Conservation (phyloP, 2,113 vertebrate species). For the Nanorana parkeri region DNA sequence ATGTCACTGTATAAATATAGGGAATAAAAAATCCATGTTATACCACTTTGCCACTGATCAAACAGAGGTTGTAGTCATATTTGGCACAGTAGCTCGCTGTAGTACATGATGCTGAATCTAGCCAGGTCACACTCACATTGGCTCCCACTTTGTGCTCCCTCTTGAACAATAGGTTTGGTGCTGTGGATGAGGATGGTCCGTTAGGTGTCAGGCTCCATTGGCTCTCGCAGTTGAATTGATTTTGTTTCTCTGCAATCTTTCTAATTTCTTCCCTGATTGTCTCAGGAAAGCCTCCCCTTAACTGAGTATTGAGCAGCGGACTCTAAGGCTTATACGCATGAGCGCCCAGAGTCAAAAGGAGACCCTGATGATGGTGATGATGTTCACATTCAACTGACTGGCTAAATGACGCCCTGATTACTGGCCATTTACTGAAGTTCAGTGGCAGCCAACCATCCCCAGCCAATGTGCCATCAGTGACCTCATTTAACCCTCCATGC, state of each 20-base stretch:
- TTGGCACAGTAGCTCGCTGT: too few relatives aligned
- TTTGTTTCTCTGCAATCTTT: slow-evolving; percentile 37
- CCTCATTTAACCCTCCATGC: neutral
- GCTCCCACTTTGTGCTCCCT: too few relatives aligned
- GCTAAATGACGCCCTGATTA: fast-evolving
- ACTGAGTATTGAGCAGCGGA: neutral
- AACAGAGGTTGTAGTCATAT: too few relatives aligned
- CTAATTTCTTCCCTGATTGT: slow-evolving; percentile 28
- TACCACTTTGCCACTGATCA: too few relatives aligned
- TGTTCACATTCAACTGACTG: neutral
- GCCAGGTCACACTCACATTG: too few relatives aligned
- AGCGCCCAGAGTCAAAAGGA: neutral
- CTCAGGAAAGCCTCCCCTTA: neutral
- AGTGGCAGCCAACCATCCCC: neutral
- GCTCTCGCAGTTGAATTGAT: slow-evolving; percentile 4
- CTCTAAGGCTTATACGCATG: neutral
- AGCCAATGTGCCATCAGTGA: neutral
- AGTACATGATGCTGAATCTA: too few relatives aligned
- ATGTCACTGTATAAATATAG: too few relatives aligned
- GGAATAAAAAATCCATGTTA: too few relatives aligned
- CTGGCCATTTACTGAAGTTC: neutral
- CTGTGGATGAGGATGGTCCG: too few relatives aligned
- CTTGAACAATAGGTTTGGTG: too few relatives aligned
- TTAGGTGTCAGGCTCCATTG: too few relatives aligned
- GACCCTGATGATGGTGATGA: slow-evolving; percentile 25